These are phyloP conservation scores for Lasioglossum morio DNA, from an alignment of 2,888 invertebrate genomes.

Conservation along the genomic window DNA sequence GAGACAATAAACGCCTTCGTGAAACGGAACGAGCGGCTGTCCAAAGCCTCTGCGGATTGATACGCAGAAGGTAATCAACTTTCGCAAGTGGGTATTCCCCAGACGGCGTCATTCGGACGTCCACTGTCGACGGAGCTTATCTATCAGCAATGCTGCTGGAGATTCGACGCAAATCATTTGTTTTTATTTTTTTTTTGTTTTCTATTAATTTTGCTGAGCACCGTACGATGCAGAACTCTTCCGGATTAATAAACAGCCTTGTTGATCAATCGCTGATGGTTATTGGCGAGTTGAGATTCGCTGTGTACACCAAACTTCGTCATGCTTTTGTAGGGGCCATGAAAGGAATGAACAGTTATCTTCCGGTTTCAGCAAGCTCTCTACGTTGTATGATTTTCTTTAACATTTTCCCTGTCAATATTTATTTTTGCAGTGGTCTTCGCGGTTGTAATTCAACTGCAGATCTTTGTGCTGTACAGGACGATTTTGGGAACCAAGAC, in stretches of 20 bases:
- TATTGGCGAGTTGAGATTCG: neutral
- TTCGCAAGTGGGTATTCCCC: constrained; percentile 75
- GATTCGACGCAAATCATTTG: constrained; percentile 38
- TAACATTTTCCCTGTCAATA: too few relatives aligned
- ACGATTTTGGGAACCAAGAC: too few relatives aligned
- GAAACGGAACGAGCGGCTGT: constrained; percentile 43
- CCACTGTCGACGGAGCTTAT: constrained; percentile 41
- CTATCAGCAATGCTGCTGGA: constrained; percentile 24
- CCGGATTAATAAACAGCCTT: neutral
- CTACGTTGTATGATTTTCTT: neutral
- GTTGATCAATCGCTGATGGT: neutral
- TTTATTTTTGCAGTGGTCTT: neutral
- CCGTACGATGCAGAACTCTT: neutral
- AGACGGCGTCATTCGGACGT: constrained; percentile 53
- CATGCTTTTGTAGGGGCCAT: neutral
- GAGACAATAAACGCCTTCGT: constrained; percentile 43
- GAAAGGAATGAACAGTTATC: neutral
- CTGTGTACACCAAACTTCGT: neutral
- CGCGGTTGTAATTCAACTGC: neutral
- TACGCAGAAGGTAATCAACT: constrained; percentile 74
- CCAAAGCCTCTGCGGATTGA: constrained; percentile 52
- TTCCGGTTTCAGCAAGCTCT: neutral
- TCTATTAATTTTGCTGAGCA: too few relatives aligned
- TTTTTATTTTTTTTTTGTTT: neutral
- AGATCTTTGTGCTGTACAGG: neutral